Percentiles rank a stretch among this genome's conserved stretches.
Conservation (phyloP, 23 tunicate genomes). For the Pegea sp. region DNA sequence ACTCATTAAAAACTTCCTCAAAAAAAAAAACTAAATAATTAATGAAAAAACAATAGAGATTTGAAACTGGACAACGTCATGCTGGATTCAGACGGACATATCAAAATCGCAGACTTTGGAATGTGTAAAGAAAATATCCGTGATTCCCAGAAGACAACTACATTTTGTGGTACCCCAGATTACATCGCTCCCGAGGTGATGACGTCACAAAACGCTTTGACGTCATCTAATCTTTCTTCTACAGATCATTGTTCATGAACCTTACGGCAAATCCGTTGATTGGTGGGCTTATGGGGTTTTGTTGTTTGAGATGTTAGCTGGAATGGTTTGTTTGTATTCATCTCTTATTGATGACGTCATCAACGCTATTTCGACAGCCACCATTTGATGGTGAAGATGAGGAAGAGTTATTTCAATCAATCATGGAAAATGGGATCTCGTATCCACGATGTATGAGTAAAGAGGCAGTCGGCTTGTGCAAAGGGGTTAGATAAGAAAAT, state of each 20-base stretch:
- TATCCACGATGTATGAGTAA: slow-evolving; percentile 82
- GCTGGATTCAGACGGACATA: slow-evolving; percentile 88
- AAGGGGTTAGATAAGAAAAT: slow-evolving; percentile 33
- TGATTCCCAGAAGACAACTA: slow-evolving; percentile 61
- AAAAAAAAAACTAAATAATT: not conserved
- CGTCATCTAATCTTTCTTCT: not conserved
- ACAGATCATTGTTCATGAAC: slow-evolving; percentile 76
- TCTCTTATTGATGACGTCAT: not conserved
- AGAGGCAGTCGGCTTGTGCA: slow-evolving; percentile 76
- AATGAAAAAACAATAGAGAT: slow-evolving; percentile 26
- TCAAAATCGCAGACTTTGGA: slow-evolving; percentile 95
- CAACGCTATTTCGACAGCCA: slow-evolving; percentile 23
- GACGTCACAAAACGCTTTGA: not conserved
- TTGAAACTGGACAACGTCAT: slow-evolving; percentile 95
- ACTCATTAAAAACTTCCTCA: too few species aligned
- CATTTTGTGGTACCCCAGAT: slow-evolving; percentile 98
- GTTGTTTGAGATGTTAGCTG: slow-evolving; percentile 90
- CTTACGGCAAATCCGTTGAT: slow-evolving; percentile 96
- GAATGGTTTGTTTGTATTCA: slow-evolving; percentile 26
- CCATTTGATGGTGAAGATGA: slow-evolving; percentile 99
- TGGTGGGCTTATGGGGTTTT: slow-evolving; percentile 99
- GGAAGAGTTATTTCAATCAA: slow-evolving; percentile 81
- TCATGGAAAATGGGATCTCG: slow-evolving; percentile 61
- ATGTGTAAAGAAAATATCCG: slow-evolving; percentile 90
- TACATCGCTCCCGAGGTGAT: slow-evolving; percentile 95